These are phyloP conservation scores for Archivesica marissinica DNA, from an alignment of 1,140 invertebrate genomes.

Conservation along the genomic window DNA sequence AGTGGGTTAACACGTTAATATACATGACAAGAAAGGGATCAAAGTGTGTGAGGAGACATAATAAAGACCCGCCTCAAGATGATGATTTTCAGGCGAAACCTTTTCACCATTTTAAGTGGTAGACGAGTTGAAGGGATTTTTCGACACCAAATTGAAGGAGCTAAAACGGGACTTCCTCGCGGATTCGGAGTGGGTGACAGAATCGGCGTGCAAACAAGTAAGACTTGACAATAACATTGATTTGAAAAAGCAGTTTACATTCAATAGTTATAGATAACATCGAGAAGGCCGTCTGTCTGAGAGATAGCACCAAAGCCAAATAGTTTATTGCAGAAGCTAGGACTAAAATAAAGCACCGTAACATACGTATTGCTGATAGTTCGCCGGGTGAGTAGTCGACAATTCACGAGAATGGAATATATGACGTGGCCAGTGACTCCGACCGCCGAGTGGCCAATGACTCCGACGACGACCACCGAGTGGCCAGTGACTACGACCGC, in stretches of 20 bases:
- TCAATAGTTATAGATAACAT: not conserved
- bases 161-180: not conserved
- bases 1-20: no score
- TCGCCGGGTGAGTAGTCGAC: not conserved
- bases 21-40: no score
- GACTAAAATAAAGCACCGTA: not conserved
- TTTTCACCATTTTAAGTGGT: no score
- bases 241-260: not conserved
- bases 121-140: not conserved
- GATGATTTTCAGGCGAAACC: no score
- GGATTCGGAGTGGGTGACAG: not conserved
- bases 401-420: not conserved
- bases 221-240: not conserved
- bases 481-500: not conserved
- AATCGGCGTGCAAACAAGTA: not conserved
- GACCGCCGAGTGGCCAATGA: no score
- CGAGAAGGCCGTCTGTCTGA: not conserved
- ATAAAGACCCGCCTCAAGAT: no score
- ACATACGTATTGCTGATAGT: not conserved
- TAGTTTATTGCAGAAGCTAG: not conserved
- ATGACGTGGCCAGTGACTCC: not conserved
- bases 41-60: no score
- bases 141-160: not conserved
- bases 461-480: no score
- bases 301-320: not conserved